These are phyloP conservation scores for Diceros bicornis DNA, from an alignment of 2,797 vertebrate species.

Conservation along the genomic window DNA sequence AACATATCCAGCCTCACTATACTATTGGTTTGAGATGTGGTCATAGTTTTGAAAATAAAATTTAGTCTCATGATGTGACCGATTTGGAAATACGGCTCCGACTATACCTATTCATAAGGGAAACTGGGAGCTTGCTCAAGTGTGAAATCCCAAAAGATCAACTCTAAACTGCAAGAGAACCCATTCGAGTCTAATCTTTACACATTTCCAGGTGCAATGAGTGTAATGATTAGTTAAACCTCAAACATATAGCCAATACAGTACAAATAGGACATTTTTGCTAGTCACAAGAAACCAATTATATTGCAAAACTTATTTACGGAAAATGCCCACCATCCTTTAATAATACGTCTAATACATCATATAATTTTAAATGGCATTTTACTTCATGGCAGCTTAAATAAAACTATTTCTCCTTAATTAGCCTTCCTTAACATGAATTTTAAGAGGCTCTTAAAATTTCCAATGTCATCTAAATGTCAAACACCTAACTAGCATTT, in stretches of 20 bases:
- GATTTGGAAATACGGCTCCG: not conserved
- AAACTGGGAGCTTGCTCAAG: constrained; percentile 69
- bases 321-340: not conserved
- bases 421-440: constrained; percentile 32
- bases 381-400: not conserved
- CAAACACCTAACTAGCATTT: not conserved
- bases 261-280: not conserved
- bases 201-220: constrained; percentile 22
- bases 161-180: constrained; percentile 63
- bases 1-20: not conserved
- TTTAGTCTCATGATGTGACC: not conserved
- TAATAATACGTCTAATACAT: not conserved
- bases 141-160: constrained; percentile 79
- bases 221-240: not conserved
- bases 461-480: constrained; percentile 36
- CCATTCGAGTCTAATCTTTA: constrained; percentile 16
- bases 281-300: not conserved
- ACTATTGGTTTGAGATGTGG: not conserved
- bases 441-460: constrained; percentile 47
- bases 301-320: not conserved
- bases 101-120: constrained; percentile 72
- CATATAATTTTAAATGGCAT: not conserved
- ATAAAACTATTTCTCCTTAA: constrained; percentile 56
- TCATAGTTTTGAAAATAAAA: constrained; percentile 42
- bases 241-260: constrained; percentile 25